Evolutionary conservation across 2,113 vertebrate species (phyloP), one percentile per base, ranked within the genome.

Genomic region (Perca fluviatilis): DNA sequence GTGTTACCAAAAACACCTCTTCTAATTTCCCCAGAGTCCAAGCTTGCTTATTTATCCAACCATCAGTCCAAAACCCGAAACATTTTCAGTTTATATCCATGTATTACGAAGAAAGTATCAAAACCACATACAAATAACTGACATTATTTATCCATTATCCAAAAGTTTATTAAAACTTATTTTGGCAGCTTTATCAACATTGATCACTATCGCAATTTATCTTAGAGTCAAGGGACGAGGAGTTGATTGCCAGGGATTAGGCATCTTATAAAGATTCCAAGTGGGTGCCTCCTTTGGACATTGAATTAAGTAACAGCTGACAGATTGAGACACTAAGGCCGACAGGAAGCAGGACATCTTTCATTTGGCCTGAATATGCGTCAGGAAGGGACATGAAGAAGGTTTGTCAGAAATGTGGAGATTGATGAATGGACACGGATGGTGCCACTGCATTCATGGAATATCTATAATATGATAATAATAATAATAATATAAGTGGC

Each of bases 311-410:
- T 19, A 54, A 46, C 8, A 68, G 47, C 46, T 40, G 23, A 71
- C 57, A 7, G 7, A 58, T 33, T 53, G 11, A 64, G 49, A 63
- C 5, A 54, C 51, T 6, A 14, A 33, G 13, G 13, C 14, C 18
- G 36, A 75, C 8, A 23, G 64, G 49, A 82, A 82, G 25, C 49
- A 46, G 64, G 71, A 61, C 16, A 43, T 72, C n/a, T 74, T n/a
- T 74, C 62, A 27, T n/a, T 15, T 51, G 62, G 53, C 62, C 36
- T 57, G 61, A 13, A 73, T 57, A 36, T 49, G 9, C 6, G 6
- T 73, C 78, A 13, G 51, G 21, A 36, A 73, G 40, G 21, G 40
- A 65, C 7, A 13, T 72, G 11, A 61, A 51, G 46, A 19, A 68
- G 46, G 23, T 61, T 23, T 54, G 16, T 54, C n/a, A 23, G 3